Evolutionary conservation across 2,113 vertebrate species (phyloP), one percentile per base, ranked within the genome.

Genomic region (Etheostoma spectabile): DNA sequence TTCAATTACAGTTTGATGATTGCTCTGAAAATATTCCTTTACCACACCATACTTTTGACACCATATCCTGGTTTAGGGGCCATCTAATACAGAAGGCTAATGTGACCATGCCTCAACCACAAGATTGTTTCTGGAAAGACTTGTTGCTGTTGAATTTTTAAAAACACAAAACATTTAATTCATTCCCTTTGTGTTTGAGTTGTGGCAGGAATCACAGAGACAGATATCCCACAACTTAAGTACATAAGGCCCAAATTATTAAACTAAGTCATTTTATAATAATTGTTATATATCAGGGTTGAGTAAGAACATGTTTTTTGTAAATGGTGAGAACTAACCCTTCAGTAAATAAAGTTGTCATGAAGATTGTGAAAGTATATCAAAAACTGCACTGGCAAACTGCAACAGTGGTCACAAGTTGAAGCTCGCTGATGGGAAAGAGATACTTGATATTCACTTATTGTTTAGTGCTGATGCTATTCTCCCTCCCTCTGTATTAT

Each of bases 381-480:
- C 52, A 30, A 55, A 73, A 62, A 56, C 49, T 45, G 10, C 33
- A 38, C 1, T 12, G 4, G 2, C 21, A 35, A 56, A 61, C 21
- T 75, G 35, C 51, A 45, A 48, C 61, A 15, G 1, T 63, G 38
- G 1, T 63, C 12, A 74, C 15, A 62, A 53, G 42, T 53, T 69
- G 21, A 79, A 56, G 35, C 24, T 78, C 52, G 19, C 51, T 48
- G 83, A 74, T 38, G 52, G 49, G 12, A 45, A 75, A 62, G 15
- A 35, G 4, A 78, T 65, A 51, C 35, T 22, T 30, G 42, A 59
- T 45, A 68, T 67, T 69, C 53, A 24, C 53, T 68, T 62, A 27
- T 13, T 80, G 62, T 74, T 81, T 77, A 77, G 74, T 76, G 77
- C 72, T 81, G 55, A 35, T 71, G 55, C 59, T 21, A 10, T 45